A percentile compares a stretch with the other conserved stretches of the same genome.
phyloP scores from a whole-genome alignment of 2,888 invertebrate genomes.

The Platypus cylindrus region DNA sequence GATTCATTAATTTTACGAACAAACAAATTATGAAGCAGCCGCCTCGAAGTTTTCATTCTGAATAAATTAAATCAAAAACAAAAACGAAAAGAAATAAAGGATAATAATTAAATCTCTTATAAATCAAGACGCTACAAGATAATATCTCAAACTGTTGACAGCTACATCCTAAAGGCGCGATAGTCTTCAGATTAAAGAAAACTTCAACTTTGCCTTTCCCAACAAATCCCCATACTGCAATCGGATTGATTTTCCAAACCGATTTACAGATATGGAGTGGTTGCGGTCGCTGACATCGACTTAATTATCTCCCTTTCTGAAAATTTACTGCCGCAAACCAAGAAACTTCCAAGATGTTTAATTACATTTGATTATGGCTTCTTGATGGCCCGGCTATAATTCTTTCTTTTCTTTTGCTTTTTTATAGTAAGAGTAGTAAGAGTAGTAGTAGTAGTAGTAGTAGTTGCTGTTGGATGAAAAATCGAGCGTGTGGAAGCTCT shows the following conservation, averaged over 20 bases:
- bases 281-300: conserved; percentile 15
- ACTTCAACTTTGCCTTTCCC: conserved; percentile 3
- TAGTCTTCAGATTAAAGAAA: conserved; percentile 2
- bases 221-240: conserved; percentile 6
- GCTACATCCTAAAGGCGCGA: not conserved
- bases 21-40: too few relatives aligned
- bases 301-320: conserved; percentile 16
- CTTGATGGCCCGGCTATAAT: conserved; percentile 12
- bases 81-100: conserved; percentile 1
- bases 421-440: not conserved
- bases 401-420: conserved; percentile 2
- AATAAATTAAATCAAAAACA: conserved; percentile 1
- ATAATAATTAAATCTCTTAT: conserved; percentile 1
- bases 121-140: conserved; percentile 1
- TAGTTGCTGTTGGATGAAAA: too few relatives aligned
- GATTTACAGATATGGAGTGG: conserved; percentile 16
- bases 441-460: too few relatives aligned
- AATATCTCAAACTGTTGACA: conserved; percentile 4
- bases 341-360: conserved; percentile 16
- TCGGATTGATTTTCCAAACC: conserved; percentile 12
- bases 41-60: too few relatives aligned
- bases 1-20: too few relatives aligned
- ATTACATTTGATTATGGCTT: conserved; percentile 16
- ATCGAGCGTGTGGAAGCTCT: too few relatives aligned
- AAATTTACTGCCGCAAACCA: conserved; percentile 14